A percentile compares a stretch with the other conserved stretches of the same genome.
Conservation (phyloP, 2,797 vertebrate genomes). For the Rhabdophis nuchalis region DNA sequence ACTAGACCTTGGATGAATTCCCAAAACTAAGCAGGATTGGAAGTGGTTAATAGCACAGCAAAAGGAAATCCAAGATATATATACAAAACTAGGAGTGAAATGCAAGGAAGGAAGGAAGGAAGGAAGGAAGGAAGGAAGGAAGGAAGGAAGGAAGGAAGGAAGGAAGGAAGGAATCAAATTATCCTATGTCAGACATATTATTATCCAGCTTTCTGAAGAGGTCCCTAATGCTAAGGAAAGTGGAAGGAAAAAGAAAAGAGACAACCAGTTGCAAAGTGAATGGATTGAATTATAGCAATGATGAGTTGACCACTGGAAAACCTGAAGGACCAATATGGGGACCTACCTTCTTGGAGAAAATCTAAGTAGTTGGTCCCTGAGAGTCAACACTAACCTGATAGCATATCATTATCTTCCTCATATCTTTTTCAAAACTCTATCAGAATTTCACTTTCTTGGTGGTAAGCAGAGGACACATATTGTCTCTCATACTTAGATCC, state of each 20-base stretch:
- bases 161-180: neutral
- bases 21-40: neutral
- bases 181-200: neutral
- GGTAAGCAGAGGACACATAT: neutral
- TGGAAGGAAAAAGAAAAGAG: neutral
- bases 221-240: neutral
- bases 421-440: neutral
- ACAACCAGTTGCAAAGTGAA: neutral
- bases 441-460: neutral
- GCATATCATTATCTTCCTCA: neutral
- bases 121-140: conserved; percentile 12
- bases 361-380: neutral
- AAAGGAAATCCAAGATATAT: neutral
- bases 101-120: too few relatives aligned
- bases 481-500: neutral
- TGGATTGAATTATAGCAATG: neutral
- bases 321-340: neutral
- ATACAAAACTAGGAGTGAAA: neutral
- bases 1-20: neutral
- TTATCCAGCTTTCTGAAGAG: neutral
- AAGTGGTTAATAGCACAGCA: neutral
- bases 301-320: neutral
- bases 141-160: too few relatives aligned
- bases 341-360: neutral
- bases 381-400: neutral